phyloP scores from a whole-genome alignment of 2,888 invertebrate genomes.

The Scaeva pyrastri region DNA sequence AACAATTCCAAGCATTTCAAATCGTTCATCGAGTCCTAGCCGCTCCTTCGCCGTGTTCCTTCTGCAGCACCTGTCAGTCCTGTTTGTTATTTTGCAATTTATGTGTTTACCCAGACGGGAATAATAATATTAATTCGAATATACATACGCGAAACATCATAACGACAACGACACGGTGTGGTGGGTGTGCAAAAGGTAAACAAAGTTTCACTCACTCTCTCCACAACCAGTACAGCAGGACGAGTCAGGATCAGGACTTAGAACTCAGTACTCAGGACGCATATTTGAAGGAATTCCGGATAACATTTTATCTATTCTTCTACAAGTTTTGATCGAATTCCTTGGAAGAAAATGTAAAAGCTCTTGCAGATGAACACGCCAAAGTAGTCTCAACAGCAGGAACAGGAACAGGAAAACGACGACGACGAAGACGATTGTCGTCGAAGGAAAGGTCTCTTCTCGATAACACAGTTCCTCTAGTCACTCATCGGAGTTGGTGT shows the following conservation, averaged over 20 bases:
- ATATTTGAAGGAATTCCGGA: too few species aligned
- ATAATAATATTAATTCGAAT: conserved; percentile 48
- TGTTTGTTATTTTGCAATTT: conserved; percentile 54
- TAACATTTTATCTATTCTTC: not conserved
- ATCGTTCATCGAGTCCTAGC: not conserved
- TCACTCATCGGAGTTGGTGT: conserved; percentile 26
- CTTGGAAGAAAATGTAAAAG: conserved; percentile 25
- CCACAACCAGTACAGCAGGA: conserved; percentile 13
- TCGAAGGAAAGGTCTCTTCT: conserved; percentile 27
- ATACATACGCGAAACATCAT: conserved; percentile 1
- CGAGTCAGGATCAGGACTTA: not conserved
- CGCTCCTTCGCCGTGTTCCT: not conserved
- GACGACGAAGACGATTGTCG: conserved; percentile 48
- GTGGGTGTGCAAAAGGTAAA: conserved; percentile 53
- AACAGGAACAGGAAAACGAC: too few species aligned
- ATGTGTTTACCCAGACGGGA: conserved; percentile 66
- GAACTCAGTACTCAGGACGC: too few species aligned
- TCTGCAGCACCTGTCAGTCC: not conserved
- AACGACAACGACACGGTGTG: not conserved
- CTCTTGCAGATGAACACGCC: conserved; percentile 46
- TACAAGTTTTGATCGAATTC: conserved; percentile 8
- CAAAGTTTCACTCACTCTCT: conserved; percentile 30
- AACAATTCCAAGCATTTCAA: not conserved
- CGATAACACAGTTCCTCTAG: conserved; percentile 12
- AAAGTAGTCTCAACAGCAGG: not conserved